Evolutionary conservation across 2,797 vertebrate species (phyloP), one percentile per base, ranked within the genome.

Genomic region (Calcarius lapponicus): DNA sequence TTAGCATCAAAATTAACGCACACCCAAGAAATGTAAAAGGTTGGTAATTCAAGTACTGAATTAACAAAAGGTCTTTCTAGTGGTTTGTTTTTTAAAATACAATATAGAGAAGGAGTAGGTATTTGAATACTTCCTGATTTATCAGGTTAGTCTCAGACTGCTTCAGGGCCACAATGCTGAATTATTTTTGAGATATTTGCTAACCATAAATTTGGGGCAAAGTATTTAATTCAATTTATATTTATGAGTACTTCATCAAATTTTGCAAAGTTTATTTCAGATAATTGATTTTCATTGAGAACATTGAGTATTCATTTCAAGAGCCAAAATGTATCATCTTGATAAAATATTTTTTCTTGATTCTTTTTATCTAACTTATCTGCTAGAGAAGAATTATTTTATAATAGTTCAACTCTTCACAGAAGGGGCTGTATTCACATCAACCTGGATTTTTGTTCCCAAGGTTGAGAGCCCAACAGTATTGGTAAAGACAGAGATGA

Each of bases 61-160:
- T n/a, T 2, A 60, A 26, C 50, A 89, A 67, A 80, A 38, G 1
- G 0, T 0, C 1, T 7, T 16, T 53, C 6, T 34, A 38, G 0
- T 40, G 56, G 1, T 17, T 80, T 31, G 1, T 42, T 90, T 81
- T 34, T 47, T 31, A 31, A 57, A 81, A 51, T 2, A 13, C 2
- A 65, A 10, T 13, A 47, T 11, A 28, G 3, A 7, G 2, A 78
- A 65, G 10, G 48, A 88, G 11, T 7, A 51, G 10, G 19, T 25
- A 43, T 60, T 64, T 79, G 4, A 60, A 43, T 51, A 64, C 7
- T 48, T 56, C 8, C 26, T 81, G 8, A 2, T 28, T 71, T 67
- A 29, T 48, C 29, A 90, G 12, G 10, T 54, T 75, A 79, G 17
- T 66, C 15, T 62, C 34, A 42, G 45, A 9, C 9, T 58, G 11